phyloP scores from a whole-genome alignment of 1,140 invertebrate genomes.

The Oedothorax gibbosus region DNA sequence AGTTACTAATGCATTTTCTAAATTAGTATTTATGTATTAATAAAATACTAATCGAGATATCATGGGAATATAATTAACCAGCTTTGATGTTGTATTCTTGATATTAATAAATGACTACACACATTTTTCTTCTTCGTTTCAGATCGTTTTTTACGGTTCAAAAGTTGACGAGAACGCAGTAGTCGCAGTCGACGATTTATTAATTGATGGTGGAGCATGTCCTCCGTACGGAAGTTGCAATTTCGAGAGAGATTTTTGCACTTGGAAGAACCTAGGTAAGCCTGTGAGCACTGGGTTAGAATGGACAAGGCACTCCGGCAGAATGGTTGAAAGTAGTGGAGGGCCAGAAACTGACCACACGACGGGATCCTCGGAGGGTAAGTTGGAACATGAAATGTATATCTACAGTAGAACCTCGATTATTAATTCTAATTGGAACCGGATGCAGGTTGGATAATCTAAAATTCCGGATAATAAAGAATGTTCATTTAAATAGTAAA shows the following conservation, averaged over 20 bases:
- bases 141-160: slow-evolving; percentile 34
- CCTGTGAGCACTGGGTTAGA: slow-evolving; percentile 30
- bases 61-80: too few species aligned
- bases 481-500: too few species aligned
- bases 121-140: background rate
- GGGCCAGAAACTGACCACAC: slow-evolving; percentile 39
- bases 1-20: too few species aligned
- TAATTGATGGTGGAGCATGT: slow-evolving; percentile 28
- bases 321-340: background rate
- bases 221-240: slow-evolving; percentile 43
- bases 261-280: slow-evolving; percentile 44
- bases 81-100: too few species aligned
- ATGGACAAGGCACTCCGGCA: slow-evolving; percentile 56
- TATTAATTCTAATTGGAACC: too few species aligned
- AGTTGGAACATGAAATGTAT: background rate
- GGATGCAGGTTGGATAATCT: too few species aligned
- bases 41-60: too few species aligned
- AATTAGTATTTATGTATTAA: too few species aligned
- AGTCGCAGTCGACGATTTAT: slow-evolving; percentile 53
- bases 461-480: too few species aligned
- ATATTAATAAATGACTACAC: too few species aligned
- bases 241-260: slow-evolving; percentile 59
- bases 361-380: slow-evolving; percentile 36
- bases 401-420: too few species aligned
- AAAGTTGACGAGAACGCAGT: background rate